Conservation (phyloP, 2,888 invertebrate genomes). For the Zaprionus bogoriensis region DNA sequence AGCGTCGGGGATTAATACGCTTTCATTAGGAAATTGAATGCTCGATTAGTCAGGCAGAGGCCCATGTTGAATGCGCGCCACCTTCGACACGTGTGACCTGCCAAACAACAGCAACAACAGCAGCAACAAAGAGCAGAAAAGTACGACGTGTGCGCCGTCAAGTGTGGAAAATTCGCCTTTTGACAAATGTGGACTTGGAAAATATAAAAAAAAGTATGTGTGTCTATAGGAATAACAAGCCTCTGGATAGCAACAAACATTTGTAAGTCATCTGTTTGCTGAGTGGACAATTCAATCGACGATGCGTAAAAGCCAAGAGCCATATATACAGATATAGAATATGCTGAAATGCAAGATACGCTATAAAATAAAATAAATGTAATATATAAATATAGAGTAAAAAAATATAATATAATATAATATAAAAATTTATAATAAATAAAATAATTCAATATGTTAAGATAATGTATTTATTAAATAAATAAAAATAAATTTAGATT, state of each 20-base stretch:
- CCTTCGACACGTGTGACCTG: slow-evolving; percentile 75
- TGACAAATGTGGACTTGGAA: slow-evolving; percentile 64
- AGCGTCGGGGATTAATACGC: slow-evolving; percentile 67
- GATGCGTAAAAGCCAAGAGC: slow-evolving; percentile 50
- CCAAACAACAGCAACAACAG: slow-evolving; percentile 35
- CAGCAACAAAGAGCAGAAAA: neutral
- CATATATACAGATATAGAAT: neutral
- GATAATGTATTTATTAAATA: too few relatives aligned
- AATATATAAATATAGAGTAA: slow-evolving; percentile 4
- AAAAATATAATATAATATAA: too few relatives aligned
- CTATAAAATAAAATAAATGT: neutral
- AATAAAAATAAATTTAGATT: too few relatives aligned
- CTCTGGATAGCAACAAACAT: slow-evolving; percentile 47
- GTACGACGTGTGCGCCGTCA: slow-evolving; percentile 70
- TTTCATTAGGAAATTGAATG: slow-evolving; percentile 76
- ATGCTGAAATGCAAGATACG: neutral
- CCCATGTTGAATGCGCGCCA: slow-evolving; percentile 43
- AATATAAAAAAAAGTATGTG: slow-evolving; percentile 12
- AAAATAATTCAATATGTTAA: too few relatives aligned
- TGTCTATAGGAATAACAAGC: slow-evolving; percentile 23
- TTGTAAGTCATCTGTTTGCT: slow-evolving; percentile 64
- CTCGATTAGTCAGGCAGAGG: slow-evolving; percentile 67
- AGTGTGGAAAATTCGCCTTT: slow-evolving; percentile 76
- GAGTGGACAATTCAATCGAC: slow-evolving; percentile 68
- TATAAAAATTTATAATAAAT: too few relatives aligned